Conservation (phyloP, 2,797 vertebrate genomes). For the Cynopterus sphinx region DNA sequence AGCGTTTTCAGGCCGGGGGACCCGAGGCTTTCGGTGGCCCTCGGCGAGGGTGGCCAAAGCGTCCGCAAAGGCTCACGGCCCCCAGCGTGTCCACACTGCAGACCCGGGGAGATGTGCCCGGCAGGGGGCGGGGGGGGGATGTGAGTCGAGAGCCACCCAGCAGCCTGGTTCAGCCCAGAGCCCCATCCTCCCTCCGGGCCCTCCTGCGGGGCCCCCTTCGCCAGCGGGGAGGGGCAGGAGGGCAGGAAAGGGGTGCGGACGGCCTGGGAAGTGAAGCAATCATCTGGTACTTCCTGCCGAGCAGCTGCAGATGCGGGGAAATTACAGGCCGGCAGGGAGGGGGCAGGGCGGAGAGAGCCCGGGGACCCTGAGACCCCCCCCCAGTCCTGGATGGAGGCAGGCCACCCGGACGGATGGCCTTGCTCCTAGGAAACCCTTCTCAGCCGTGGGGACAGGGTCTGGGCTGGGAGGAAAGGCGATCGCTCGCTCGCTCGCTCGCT, state of each 20-base stretch:
- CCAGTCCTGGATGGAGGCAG: not conserved
- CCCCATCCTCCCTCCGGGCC: not conserved
- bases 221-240: not conserved
- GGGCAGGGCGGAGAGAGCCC: not conserved
- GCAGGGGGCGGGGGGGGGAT: not conserved
- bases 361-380: not conserved
- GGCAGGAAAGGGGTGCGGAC: constrained; percentile 46
- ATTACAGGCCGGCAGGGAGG: not conserved
- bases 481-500: fast-evolving
- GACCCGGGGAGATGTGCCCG: not conserved
- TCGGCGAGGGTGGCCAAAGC: not conserved
- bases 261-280: constrained; percentile 56
- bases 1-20: constrained; percentile 35
- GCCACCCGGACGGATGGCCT: not conserved
- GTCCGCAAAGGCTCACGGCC: not conserved
- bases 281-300: constrained; percentile 42
- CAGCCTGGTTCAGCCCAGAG: not conserved
- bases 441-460: not conserved
- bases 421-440: not conserved
- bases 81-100: not conserved
- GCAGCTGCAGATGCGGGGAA: not conserved
- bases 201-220: not conserved
- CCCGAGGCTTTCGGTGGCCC: not conserved
- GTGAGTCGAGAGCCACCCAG: not conserved
- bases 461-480: not conserved